These are phyloP conservation scores for Drosophila kurseongensis DNA, from an alignment of 1,140 invertebrate species.

Conservation along the genomic window DNA sequence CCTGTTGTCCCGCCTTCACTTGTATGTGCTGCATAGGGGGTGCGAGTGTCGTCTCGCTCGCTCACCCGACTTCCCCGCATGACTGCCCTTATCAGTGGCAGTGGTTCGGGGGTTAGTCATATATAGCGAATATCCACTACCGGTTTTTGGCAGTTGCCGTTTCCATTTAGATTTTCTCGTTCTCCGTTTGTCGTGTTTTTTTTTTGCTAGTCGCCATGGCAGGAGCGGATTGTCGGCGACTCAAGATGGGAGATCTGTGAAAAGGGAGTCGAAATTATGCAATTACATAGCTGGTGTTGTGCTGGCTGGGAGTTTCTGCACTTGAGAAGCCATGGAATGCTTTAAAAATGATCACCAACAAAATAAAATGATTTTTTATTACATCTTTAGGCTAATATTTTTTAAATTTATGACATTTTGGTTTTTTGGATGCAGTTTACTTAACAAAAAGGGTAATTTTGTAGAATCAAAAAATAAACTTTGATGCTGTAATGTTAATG, in stretches of 20 bases:
- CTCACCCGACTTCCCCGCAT: background rate
- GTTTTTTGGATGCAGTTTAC: no score
- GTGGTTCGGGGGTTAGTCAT: slow-evolving; percentile 70
- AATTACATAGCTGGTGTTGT: background rate
- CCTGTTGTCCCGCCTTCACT: slow-evolving; percentile 13
- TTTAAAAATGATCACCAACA: background rate
- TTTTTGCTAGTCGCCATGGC: slow-evolving; percentile 60
- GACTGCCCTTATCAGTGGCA: slow-evolving; percentile 58
- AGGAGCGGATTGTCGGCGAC: slow-evolving; percentile 49
- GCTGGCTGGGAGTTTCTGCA: background rate
- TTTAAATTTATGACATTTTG: background rate
- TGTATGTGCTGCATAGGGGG: background rate
- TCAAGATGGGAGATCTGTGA: slow-evolving; percentile 3
- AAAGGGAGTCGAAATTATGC: background rate
- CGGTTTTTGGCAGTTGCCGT: slow-evolving; percentile 71
- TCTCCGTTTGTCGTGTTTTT: slow-evolving; percentile 41
- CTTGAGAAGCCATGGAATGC: background rate
- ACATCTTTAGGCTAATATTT: background rate
- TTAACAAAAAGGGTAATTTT: no score
- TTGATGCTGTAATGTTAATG: no score
- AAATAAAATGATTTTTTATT: background rate
- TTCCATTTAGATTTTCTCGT: slow-evolving; percentile 56
- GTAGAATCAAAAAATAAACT: no score
- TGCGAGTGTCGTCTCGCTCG: slow-evolving; percentile 27
- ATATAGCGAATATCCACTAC: slow-evolving; percentile 34